phyloP scores from a whole-genome alignment of 2,113 vertebrate species.

The Neolamprologus caudopunctatus region DNA sequence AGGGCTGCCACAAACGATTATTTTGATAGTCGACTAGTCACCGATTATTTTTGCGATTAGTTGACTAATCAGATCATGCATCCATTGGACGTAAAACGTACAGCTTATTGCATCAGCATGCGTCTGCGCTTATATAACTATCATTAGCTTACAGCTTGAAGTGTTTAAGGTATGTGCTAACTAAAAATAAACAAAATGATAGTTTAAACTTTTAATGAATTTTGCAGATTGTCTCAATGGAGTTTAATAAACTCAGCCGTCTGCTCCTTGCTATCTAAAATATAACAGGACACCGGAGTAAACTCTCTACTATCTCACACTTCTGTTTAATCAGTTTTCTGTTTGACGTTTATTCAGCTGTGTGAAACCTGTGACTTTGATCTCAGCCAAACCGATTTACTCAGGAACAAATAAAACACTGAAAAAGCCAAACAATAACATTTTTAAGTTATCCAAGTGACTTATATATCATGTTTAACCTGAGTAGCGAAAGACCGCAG shows the following conservation, averaged over 20 bases:
- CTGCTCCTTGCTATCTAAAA: neutral
- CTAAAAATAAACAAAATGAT: neutral
- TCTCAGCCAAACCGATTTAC: neutral
- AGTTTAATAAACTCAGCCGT: neutral
- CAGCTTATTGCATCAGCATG: neutral
- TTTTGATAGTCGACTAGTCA: neutral
- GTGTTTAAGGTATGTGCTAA: neutral
- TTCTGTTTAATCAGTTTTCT: neutral
- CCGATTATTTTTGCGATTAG: neutral
- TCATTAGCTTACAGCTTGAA: neutral
- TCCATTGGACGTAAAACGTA: neutral
- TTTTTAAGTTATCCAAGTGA: neutral
- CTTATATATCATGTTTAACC: neutral
- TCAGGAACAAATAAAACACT: neutral
- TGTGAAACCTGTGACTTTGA: neutral
- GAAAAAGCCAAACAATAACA: neutral
- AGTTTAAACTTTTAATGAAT: neutral
- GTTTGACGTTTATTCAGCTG: neutral
- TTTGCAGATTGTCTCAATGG: neutral
- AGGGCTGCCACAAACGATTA: neutral
- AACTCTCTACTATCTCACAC: neutral
- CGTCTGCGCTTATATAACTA: neutral
- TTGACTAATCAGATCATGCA: neutral
- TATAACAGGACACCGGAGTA: neutral
- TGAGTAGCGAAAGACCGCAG: neutral